phyloP scores from a whole-genome alignment of 2,888 invertebrate species.

The Cataglyphis cursor region DNA sequence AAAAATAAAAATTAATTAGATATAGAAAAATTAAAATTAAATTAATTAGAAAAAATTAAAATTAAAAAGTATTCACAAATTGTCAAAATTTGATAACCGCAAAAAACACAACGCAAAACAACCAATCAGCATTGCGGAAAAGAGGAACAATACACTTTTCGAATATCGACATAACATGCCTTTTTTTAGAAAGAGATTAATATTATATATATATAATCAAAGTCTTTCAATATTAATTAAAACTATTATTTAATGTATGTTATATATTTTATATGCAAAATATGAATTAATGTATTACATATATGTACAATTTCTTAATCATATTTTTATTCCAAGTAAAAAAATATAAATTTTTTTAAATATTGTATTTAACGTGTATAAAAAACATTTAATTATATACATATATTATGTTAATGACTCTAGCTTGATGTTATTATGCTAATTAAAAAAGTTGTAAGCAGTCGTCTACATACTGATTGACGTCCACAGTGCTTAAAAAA shows the following conservation, averaged over 20 bases:
- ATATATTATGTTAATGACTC: slow-evolving; percentile 5
- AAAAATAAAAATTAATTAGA: too few species aligned
- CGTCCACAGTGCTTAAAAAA: slow-evolving; percentile 22
- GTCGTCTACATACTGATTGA: slow-evolving; percentile 24
- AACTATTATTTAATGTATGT: background rate
- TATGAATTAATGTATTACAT: background rate
- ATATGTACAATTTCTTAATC: background rate
- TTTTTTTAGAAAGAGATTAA: too few species aligned
- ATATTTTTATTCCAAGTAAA: too few species aligned
- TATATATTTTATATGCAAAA: background rate
- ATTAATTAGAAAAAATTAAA: too few species aligned
- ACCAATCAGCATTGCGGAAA: too few species aligned
- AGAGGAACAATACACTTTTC: too few species aligned
- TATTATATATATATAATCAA: background rate
- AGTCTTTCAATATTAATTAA: background rate
- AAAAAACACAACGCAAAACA: too few species aligned
- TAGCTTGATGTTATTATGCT: background rate
- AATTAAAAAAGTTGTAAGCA: background rate
- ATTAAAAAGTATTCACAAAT: too few species aligned
- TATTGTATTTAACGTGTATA: background rate
- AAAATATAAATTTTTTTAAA: background rate
- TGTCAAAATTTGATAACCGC: too few species aligned
- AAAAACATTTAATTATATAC: background rate
- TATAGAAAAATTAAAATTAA: too few species aligned
- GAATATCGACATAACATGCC: too few species aligned